Evolutionary conservation across 2,113 vertebrate genomes (phyloP).

Genomic region (Cynopterus brachyotis): DNA sequence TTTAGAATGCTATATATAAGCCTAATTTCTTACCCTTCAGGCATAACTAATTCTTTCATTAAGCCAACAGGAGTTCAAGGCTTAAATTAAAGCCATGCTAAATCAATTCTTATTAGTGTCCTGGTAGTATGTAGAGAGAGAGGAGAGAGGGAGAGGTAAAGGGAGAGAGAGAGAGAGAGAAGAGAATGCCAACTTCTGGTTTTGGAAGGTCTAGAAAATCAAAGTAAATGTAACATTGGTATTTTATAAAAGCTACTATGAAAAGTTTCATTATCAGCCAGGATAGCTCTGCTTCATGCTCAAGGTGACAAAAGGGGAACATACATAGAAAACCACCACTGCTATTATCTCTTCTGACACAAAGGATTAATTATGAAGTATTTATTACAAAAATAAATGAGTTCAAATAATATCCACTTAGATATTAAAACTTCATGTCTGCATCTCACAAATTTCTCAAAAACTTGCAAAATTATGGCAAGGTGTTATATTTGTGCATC

Average conservation of each 20-base stretch:
- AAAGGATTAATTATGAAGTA: neutral
- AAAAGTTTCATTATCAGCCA: neutral
- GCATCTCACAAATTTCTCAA: neutral
- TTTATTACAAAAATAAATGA: neutral
- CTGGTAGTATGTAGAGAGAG: neutral
- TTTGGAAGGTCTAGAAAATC: neutral
- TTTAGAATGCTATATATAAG: conserved; percentile 43
- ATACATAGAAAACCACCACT: neutral
- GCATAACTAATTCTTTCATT: conserved; percentile 55
- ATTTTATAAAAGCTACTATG: neutral
- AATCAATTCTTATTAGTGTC: neutral
- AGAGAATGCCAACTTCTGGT: neutral
- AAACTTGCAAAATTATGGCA: neutral
- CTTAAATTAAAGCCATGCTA: conserved; percentile 9
- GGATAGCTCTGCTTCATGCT: neutral
- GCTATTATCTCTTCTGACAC: neutral
- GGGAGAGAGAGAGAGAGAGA: neutral
- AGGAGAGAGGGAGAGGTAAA: no score
- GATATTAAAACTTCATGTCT: neutral
- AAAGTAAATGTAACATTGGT: neutral
- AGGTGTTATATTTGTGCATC: neutral
- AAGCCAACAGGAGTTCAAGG: conserved; percentile 38
- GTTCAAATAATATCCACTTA: neutral
- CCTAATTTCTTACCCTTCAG: conserved; percentile 22
- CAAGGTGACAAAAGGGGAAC: neutral